Percentiles rank a stretch among this genome's conserved stretches.
phyloP scores from a whole-genome alignment of 2,113 vertebrate genomes.

The Petromus typicus region DNA sequence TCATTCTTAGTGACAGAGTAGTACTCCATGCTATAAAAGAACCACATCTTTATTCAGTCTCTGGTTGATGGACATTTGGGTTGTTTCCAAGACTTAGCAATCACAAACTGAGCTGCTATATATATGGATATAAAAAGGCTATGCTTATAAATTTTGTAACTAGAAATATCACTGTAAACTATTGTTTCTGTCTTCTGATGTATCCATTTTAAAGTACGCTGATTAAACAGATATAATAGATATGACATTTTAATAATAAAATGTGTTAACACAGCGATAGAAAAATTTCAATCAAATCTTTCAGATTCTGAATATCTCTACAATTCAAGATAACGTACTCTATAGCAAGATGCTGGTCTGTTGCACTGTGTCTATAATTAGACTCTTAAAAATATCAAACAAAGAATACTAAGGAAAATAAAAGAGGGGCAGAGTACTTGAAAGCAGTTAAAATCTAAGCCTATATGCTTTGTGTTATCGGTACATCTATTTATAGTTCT shows the following conservation, averaged over 20 bases:
- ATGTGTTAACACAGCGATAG: not conserved
- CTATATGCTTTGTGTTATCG: not conserved
- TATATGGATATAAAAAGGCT: no score
- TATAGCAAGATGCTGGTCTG: not conserved
- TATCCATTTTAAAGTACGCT: slow-evolving; percentile 7
- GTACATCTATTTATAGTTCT: not conserved
- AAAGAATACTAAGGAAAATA: not conserved
- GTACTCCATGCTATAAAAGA: no score
- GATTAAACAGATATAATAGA: not conserved
- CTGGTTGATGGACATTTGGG: no score
- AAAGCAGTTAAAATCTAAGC: not conserved
- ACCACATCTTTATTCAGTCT: no score
- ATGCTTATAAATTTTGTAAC: not conserved
- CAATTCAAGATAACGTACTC: not conserved
- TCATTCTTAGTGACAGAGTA: no score
- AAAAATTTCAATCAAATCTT: slow-evolving; percentile 1
- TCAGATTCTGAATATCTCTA: not conserved
- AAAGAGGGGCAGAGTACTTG: not conserved
- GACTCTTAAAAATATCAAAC: not conserved
- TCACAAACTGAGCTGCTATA: no score
- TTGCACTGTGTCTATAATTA: not conserved
- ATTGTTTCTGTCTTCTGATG: not conserved
- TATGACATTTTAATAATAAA: not conserved
- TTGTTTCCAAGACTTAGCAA: no score
- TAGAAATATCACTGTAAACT: not conserved